Evolutionary conservation across 1,140 invertebrate species (phyloP).

Genomic region (Hermetia illucens): DNA sequence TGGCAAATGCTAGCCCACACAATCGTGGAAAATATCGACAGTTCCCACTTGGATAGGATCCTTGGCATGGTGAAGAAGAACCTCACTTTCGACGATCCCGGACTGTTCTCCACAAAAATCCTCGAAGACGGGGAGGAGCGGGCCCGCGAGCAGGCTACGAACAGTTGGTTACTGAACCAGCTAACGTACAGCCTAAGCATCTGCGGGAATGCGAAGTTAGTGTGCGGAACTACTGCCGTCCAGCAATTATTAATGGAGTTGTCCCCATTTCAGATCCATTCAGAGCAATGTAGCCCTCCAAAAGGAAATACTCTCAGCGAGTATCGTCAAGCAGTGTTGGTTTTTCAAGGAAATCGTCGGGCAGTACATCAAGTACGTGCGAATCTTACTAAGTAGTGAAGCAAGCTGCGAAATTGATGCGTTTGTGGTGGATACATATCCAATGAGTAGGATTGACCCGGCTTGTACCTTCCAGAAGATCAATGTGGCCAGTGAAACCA

Average conservation of each 20-base stretch:
- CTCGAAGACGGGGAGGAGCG: neutral
- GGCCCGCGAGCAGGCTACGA: neutral
- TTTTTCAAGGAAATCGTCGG: neutral
- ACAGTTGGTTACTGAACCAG: conserved; percentile 1
- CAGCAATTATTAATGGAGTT: neutral
- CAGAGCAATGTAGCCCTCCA: neutral
- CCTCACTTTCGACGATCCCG: conserved; percentile 2
- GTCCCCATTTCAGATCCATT: neutral
- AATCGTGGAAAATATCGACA: neutral
- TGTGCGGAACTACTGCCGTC: neutral
- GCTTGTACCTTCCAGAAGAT: neutral
- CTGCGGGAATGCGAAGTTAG: neutral
- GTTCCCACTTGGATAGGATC: neutral
- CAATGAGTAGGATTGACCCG: neutral
- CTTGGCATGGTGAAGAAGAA: conserved; percentile 1
- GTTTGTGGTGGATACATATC: neutral
- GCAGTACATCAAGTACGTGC: neutral
- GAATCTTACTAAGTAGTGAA: neutral
- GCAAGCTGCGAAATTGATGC: neutral
- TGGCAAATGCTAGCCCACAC: neutral
- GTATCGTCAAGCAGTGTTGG: neutral
- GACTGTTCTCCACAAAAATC: neutral
- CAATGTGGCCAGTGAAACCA: neutral
- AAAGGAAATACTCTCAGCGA: conserved; percentile 1
- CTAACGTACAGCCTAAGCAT: neutral